These are phyloP conservation scores for Nilaparvata lugens DNA, from an alignment of 1,140 invertebrate genomes.

Conservation along the genomic window DNA sequence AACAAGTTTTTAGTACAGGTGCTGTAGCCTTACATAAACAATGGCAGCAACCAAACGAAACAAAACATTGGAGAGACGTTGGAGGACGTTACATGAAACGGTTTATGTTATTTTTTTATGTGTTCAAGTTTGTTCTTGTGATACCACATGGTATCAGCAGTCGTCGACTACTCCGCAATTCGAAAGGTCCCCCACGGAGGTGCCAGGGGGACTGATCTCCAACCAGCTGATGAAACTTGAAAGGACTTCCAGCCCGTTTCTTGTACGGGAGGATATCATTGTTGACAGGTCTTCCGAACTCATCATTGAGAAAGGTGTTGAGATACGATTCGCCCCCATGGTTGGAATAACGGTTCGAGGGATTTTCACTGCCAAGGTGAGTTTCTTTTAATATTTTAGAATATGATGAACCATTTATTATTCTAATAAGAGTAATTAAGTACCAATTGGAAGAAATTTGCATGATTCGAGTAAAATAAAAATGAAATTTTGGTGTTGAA, in stretches of 20 bases:
- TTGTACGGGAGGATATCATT: constrained; percentile 69
- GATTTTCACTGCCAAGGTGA: constrained; percentile 75
- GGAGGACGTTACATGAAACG: constrained; percentile 13
- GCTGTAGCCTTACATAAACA: background rate
- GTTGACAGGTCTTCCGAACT: constrained; percentile 63
- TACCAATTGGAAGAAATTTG: no score
- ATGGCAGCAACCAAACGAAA: constrained; percentile 10
- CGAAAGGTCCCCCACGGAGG: constrained; percentile 36
- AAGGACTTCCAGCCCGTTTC: constrained; percentile 58
- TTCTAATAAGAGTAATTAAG: no score
- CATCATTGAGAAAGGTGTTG: constrained; percentile 75
- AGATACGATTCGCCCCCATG: constrained; percentile 75
- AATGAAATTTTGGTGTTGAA: no score
- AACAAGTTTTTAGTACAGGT: background rate
- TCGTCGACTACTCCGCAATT: background rate
- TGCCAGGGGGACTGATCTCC: constrained; percentile 49
- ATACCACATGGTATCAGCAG: background rate
- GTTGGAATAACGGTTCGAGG: constrained; percentile 85
- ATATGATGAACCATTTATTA: no score
- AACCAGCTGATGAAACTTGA: constrained; percentile 42
- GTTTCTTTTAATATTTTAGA: no score
- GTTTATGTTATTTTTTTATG: background rate
- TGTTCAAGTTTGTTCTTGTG: constrained; percentile 5
- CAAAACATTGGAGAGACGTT: constrained; percentile 11
- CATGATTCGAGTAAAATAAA: no score